Percentiles rank a stretch among this genome's conserved stretches.
phyloP scores from a whole-genome alignment of 2,888 invertebrate species.

The Nemurella pictetii region DNA sequence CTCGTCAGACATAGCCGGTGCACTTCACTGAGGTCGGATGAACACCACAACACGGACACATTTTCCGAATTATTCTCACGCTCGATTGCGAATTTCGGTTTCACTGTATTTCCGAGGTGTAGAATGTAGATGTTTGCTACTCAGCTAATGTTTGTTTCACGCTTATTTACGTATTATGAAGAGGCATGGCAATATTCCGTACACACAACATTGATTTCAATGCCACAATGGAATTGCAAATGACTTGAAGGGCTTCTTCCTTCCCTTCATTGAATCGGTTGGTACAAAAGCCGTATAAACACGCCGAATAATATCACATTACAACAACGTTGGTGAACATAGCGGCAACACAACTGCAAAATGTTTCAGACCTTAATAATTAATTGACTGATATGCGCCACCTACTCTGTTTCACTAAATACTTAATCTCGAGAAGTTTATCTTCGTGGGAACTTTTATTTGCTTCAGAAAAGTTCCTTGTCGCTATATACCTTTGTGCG shows the following conservation, averaged over 20 bases:
- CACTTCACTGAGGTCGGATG: not conserved
- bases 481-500: not conserved
- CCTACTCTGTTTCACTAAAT: not conserved
- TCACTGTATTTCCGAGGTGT: not conserved
- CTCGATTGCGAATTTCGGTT: not conserved
- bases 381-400: not conserved
- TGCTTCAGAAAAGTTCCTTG: not conserved
- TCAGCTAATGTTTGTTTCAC: not conserved
- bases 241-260: not conserved
- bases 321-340: not conserved
- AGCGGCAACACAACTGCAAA: not conserved
- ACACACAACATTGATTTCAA: not conserved
- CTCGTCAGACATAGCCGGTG: not conserved
- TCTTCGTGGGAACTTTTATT: not conserved
- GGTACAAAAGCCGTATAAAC: not conserved
- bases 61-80: not conserved
- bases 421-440: not conserved
- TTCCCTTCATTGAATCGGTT: not conserved
- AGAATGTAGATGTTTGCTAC: not conserved
- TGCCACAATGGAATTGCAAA: not conserved
- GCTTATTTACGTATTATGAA: not conserved
- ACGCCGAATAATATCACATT: not conserved
- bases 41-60: not conserved
- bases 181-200: not conserved
- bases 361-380: not conserved